A percentile compares a stretch with the other conserved stretches of the same genome.
Evolutionary conservation across 2,888 invertebrate genomes (phyloP).

Genomic region (Blera fallax): DNA sequence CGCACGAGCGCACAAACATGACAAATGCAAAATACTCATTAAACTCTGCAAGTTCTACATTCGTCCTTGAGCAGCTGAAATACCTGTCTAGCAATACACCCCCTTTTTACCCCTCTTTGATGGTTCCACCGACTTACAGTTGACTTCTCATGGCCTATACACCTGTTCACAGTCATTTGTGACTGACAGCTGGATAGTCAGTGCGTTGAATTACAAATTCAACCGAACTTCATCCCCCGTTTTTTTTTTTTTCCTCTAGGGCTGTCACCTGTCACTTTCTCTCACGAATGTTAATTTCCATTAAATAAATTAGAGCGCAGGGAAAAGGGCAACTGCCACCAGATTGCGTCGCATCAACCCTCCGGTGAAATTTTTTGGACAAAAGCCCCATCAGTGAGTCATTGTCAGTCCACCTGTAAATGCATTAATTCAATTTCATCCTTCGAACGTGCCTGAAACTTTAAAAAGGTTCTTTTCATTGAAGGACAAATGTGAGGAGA

Average conservation of each 20-base stretch:
- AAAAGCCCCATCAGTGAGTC: conserved; percentile 4
- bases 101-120: neutral
- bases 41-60: neutral
- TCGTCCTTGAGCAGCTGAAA: neutral
- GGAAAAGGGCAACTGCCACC: conserved; percentile 7
- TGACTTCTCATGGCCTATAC: neutral
- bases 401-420: conserved; percentile 36
- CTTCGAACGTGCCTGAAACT: conserved; percentile 42
- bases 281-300: conserved; percentile 48
- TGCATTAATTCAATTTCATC: conserved; percentile 46
- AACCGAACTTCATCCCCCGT: neutral
- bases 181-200: conserved; percentile 22
- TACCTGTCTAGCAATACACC: neutral
- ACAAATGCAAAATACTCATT: neutral
- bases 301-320: conserved; percentile 46
- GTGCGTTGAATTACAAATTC: conserved; percentile 18
- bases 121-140: neutral
- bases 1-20: neutral
- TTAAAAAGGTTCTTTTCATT: conserved; percentile 12
- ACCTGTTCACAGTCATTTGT: conserved; percentile 15
- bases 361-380: neutral
- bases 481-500: neutral
- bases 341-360: neutral
- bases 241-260: neutral
- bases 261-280: conserved; percentile 32